These are phyloP conservation scores for Poliocrania exsul DNA, from an alignment of 2,797 vertebrate genomes.

Conservation along the genomic window DNA sequence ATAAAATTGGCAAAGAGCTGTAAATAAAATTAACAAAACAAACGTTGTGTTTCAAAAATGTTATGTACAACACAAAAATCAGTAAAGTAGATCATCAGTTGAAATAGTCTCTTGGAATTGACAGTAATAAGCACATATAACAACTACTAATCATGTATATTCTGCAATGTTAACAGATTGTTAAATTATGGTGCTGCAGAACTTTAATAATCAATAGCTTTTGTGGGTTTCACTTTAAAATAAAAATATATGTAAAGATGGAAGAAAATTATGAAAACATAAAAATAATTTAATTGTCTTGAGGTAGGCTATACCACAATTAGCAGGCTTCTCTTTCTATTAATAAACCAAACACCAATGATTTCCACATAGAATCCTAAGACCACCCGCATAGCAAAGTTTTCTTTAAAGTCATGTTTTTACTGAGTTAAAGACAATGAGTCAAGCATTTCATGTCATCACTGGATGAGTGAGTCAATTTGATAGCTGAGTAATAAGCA, in stretches of 20 bases:
- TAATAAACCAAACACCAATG: background rate
- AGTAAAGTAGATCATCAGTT: background rate
- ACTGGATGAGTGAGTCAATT: background rate
- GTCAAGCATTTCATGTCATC: background rate
- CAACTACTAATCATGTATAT: background rate
- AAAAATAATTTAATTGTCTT: background rate
- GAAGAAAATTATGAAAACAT: background rate
- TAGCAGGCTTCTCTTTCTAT: background rate
- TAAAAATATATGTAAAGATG: background rate
- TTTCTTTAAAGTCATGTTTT: background rate
- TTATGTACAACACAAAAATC: background rate
- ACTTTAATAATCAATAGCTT: background rate
- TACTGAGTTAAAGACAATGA: background rate
- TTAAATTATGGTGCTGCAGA: background rate
- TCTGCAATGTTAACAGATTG: background rate
- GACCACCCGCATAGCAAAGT: background rate
- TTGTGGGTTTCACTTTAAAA: background rate
- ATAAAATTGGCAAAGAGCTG: background rate
- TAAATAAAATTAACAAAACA: conserved; percentile 15
- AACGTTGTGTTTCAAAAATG: background rate
- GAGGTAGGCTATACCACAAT: background rate
- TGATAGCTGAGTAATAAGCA: background rate
- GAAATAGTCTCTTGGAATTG: background rate
- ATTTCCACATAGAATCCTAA: background rate
- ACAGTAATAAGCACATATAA: background rate